Evolutionary conservation across 2,113 vertebrate genomes (phyloP), one percentile per base, ranked within the genome.

Genomic region (Fukomys damarensis): DNA sequence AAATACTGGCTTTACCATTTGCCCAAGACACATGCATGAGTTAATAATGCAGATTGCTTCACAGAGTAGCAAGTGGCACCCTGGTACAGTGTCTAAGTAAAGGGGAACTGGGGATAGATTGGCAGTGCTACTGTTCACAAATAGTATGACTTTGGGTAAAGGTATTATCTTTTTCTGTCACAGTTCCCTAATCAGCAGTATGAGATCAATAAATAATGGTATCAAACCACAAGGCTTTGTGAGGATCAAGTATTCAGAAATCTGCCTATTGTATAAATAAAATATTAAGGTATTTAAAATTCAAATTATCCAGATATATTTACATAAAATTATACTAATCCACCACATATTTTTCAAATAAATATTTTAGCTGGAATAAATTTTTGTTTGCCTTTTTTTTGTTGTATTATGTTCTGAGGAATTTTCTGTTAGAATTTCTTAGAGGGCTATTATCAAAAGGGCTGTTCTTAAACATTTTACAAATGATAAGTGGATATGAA

Each of bases 261-360:
- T 26, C 58, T 83, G 41, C 41, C 65, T 61, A 41, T 58, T 26
- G 12, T 28, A 0, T 76, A 54, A 63, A 81, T 91, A 77, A 54
- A 63, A 81, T 91, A 77, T 3, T 80, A 77, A 61, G 30, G 72
- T 2, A 81, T 85, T 76, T 89, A 70, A 70, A 97, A 92, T 76
- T 88, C 30, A 90, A 49, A 35, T 59, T 56, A 14, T 76, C 87
- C 28, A 38, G 49, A 70, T 93, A 86, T 3, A 79, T 74, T 77
- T 86, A 58, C 38, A 72, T 76, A 74, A 91, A 95, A 86, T 61
- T 70, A 66, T 90, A 88, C 85, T 81, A 82, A 82, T 63, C 38
- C 38, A 81, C 94, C 77, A 96, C 72, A 66, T 85, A 66, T 38
- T 87, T 97, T 94, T 94, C 19, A 92, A 85, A 92, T 80, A 91